These are phyloP conservation scores for Caenorhabditis sp. DNA, from an alignment of 2,888 invertebrate species.

Conservation along the genomic window DNA sequence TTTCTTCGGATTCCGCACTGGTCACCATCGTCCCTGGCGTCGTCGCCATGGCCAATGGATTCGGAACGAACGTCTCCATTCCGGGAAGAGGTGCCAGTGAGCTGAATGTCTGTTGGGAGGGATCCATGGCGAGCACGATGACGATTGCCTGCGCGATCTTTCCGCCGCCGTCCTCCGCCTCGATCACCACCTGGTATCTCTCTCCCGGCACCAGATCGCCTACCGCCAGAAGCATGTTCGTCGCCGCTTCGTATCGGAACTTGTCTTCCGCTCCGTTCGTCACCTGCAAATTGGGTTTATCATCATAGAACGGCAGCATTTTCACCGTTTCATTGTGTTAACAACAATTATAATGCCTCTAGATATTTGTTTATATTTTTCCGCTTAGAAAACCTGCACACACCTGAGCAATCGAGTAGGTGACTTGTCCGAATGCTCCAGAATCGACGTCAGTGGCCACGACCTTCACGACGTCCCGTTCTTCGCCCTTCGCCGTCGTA, in stretches of 20 bases:
- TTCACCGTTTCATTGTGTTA: too few relatives aligned
- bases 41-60: slow-evolving; percentile 50
- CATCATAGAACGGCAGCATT: not conserved
- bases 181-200: slow-evolving; percentile 73
- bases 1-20: slow-evolving; percentile 67
- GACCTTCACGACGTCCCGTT: slow-evolving; percentile 64
- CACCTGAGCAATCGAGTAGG: slow-evolving; percentile 71
- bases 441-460: slow-evolving; percentile 72
- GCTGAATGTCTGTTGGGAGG: slow-evolving; percentile 20
- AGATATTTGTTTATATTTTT: too few relatives aligned
- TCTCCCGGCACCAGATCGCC: slow-evolving; percentile 72
- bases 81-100: slow-evolving; percentile 57
- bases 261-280: slow-evolving; percentile 71
- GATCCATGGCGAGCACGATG: slow-evolving; percentile 62
- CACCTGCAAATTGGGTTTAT: too few relatives aligned
- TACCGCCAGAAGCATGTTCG: slow-evolving; percentile 70
- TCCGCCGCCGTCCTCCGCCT: slow-evolving; percentile 72
- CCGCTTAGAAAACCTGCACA: too few relatives aligned
- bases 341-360: too few relatives aligned
- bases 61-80: slow-evolving; percentile 66
- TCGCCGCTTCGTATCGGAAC: slow-evolving; percentile 75
- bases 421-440: slow-evolving; percentile 69
- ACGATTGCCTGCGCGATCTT: slow-evolving; percentile 64
- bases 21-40: slow-evolving; percentile 43
- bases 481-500: slow-evolving; percentile 70